A percentile compares a stretch with the other conserved stretches of the same genome.
Conservation (phyloP, 2,113 vertebrate species). For the Vireo altiloquus region DNA sequence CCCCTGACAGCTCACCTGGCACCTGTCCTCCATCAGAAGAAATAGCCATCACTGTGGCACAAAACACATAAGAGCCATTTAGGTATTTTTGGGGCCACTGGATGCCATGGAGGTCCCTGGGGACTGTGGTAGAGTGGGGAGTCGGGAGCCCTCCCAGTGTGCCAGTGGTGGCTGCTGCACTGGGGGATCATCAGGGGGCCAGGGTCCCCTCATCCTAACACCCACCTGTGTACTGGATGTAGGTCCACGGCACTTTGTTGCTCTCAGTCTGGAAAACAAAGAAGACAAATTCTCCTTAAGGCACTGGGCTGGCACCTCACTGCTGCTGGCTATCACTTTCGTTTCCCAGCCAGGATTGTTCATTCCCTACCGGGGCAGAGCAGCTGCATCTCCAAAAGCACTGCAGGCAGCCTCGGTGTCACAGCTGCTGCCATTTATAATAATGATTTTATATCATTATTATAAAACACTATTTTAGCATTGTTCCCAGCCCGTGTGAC, state of each 20-base stretch:
- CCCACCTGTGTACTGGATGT: slow-evolving; percentile 10
- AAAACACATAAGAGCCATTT: too few relatives aligned
- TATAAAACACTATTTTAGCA: accelerated
- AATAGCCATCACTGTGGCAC: accelerated
- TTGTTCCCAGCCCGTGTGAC: background rate
- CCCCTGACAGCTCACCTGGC: background rate
- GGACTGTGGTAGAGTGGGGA: accelerated
- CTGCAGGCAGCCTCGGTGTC: background rate
- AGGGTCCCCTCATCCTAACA: background rate
- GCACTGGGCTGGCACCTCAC: accelerated
- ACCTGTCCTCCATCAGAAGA: background rate
- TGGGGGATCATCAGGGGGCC: accelerated
- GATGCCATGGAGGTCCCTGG: background rate
- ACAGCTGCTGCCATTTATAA: background rate
- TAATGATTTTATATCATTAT: too few relatives aligned
- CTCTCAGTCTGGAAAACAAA: background rate
- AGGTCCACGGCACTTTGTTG: background rate
- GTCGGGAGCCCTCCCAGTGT: background rate
- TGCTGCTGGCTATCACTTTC: background rate
- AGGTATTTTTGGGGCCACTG: background rate
- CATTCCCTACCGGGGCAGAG: background rate
- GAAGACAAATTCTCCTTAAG: background rate
- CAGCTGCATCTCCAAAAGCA: too few relatives aligned
- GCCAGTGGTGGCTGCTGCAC: background rate
- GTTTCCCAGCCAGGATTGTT: background rate